Percentiles rank a stretch among this genome's conserved stretches.
Evolutionary conservation across 2,797 vertebrate species (phyloP).

Genomic region (Orientallactaga sibirica): DNA sequence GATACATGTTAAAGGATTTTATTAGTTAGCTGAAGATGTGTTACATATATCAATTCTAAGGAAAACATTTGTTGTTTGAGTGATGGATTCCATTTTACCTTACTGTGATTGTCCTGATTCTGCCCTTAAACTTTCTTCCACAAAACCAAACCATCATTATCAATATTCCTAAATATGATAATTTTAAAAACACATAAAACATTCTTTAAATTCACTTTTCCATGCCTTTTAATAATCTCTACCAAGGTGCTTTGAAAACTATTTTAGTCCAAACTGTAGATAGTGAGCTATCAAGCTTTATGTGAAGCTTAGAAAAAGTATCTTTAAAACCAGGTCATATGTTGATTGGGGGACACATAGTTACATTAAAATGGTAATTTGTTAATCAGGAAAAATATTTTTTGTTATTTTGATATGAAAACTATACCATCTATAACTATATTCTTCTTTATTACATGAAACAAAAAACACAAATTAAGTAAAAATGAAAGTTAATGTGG

Average conservation of each 20-base stretch:
- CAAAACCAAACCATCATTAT: too few species aligned
- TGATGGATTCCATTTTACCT: too few species aligned
- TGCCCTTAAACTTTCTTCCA: too few species aligned
- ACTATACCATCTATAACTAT: background rate
- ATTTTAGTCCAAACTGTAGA: constrained; percentile 10
- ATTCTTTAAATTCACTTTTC: too few species aligned
- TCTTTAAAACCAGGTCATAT: background rate
- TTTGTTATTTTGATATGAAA: constrained; percentile 21
- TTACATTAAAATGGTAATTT: constrained; percentile 41
- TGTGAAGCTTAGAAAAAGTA: constrained; percentile 7
- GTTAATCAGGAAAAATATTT: background rate
- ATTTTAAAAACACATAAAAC: too few species aligned
- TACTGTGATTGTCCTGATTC: too few species aligned
- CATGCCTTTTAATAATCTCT: too few species aligned
- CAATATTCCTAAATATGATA: too few species aligned
- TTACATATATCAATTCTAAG: too few species aligned
- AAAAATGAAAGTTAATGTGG: constrained; percentile 54
- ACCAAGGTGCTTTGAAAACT: background rate
- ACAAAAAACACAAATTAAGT: constrained; percentile 36
- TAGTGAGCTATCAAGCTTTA: background rate
- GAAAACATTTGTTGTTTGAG: too few species aligned
- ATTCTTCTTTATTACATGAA: background rate
- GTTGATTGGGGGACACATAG: background rate
- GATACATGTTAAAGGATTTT: too few species aligned
- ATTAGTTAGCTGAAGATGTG: too few species aligned